A percentile compares a stretch with the other conserved stretches of the same genome.
Evolutionary conservation across 2,797 vertebrate species (phyloP).

Genomic region (Sebastes baramenuke): DNA sequence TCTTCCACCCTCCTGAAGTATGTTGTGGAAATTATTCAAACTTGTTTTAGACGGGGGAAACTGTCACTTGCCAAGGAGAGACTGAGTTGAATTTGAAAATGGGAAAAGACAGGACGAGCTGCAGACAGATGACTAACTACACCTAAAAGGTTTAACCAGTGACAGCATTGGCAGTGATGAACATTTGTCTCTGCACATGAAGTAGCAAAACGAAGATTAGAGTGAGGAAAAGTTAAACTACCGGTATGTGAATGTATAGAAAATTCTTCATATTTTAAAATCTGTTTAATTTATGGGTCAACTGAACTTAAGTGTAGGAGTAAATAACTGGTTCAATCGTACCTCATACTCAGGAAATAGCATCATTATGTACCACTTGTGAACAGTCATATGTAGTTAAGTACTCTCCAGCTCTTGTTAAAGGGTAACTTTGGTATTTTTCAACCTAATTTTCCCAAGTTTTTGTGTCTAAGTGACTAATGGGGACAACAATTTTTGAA

Average conservation of each 20-base stretch:
- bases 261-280: background rate
- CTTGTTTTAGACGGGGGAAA: slow-evolving; percentile 73
- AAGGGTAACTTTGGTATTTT: background rate
- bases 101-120: slow-evolving; percentile 30
- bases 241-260: background rate
- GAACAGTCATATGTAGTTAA: background rate
- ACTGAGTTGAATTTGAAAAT: slow-evolving; percentile 51
- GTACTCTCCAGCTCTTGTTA: background rate
- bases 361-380: background rate
- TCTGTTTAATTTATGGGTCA: background rate
- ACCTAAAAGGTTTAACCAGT: slow-evolving; percentile 10
- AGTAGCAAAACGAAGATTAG: background rate
- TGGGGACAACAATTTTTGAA: background rate
- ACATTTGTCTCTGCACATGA: background rate
- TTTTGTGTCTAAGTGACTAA: background rate
- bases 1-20: slow-evolving; percentile 75
- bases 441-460: background rate
- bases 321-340: background rate
- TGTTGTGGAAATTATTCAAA: slow-evolving; percentile 82
- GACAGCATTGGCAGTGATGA: background rate
- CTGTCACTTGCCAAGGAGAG: slow-evolving; percentile 64
- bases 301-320: background rate
- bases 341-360: background rate
- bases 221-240: background rate
- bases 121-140: slow-evolving; percentile 17